Base-by-base conservation (phyloP, 1,140 invertebrate species). In the Meloidogyne floridensis region DNA sequence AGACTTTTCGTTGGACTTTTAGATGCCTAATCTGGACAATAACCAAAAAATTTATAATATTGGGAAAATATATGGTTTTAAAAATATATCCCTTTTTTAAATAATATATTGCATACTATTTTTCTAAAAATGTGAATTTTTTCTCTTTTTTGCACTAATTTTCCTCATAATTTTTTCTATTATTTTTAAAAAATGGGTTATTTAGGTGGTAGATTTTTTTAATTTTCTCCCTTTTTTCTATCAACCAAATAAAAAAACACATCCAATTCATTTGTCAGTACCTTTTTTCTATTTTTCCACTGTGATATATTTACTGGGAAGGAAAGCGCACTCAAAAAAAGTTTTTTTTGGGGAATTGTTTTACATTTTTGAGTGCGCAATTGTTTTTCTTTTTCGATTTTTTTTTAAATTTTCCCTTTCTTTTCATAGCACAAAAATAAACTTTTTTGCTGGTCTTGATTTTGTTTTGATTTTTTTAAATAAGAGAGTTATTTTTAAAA, bases 221-320 rank as follows among this genome's bases (percentile, higher is more conserved):
- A 7, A 3, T 18, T n/a, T 65, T 65, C n/a, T n/a, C 6, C 6
- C 8, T 65, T 65, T n/a, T 65, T n/a, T 65, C 59, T 65, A 59
- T 65, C 59, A 65, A n/a, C 59, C 59, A 65, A 65, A 47, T 47
- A 47, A 59, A 59, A 59, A 65, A 65, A 65, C 59, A 65, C 59
- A 65, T 65, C 59, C 10, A 65, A 15, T 65, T n/a, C 15, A 65
- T 65, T 65, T 65, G 59, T 65, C 59, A 65, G 59, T 65, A 65
- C 59, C 59, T 65, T 65, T 59, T 65, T 65, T 65, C 59, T 65
- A n/a, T 65, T 65, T 65, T 65, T 65, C 47, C n/a, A 65, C 59
- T n/a, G 15, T 65, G 59, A n/a, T 15, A 65, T 65, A n/a, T 65
- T 65, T 11, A n/a, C n/a, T 59, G 11, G 56, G 59, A 6, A 5